Evolutionary conservation across 2,888 invertebrate species (phyloP).

Genomic region (Hecatera dysodea): DNA sequence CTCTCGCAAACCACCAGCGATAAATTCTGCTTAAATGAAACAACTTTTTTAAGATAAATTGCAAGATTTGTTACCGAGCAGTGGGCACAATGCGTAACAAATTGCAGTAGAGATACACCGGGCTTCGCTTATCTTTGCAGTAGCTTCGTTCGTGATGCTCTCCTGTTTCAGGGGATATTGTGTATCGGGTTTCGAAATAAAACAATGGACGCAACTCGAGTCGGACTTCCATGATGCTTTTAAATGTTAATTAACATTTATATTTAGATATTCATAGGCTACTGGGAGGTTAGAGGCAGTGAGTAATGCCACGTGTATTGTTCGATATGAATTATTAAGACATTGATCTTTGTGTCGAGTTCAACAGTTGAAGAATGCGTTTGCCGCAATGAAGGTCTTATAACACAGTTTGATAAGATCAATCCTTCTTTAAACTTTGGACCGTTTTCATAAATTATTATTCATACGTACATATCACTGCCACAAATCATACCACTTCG

Average conservation of each 20-base stretch:
- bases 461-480: background rate
- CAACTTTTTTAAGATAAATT: slow-evolving; percentile 67
- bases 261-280: slow-evolving; percentile 20
- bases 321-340: slow-evolving; percentile 17
- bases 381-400: slow-evolving; percentile 11
- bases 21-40: slow-evolving; percentile 62
- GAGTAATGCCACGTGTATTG: slow-evolving; percentile 37
- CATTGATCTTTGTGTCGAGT: slow-evolving; percentile 23
- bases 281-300: slow-evolving; percentile 14
- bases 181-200: slow-evolving; percentile 59
- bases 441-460: background rate
- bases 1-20: slow-evolving; percentile 26
- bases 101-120: slow-evolving; percentile 74
- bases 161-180: slow-evolving; percentile 60
- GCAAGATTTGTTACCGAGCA: slow-evolving; percentile 62
- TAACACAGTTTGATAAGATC: background rate
- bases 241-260: slow-evolving; percentile 57
- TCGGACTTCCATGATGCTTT: slow-evolving; percentile 49
- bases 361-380: slow-evolving; percentile 14
- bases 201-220: slow-evolving; percentile 57
- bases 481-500: slow-evolving; percentile 28
- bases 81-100: slow-evolving; percentile 78
- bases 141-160: slow-evolving; percentile 64
- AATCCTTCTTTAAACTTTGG: no score
- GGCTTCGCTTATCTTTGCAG: slow-evolving; percentile 70